Evolutionary conservation across 2,797 vertebrate genomes (phyloP), one percentile per base, ranked within the genome.

Genomic region (Masticophis lateralis): DNA sequence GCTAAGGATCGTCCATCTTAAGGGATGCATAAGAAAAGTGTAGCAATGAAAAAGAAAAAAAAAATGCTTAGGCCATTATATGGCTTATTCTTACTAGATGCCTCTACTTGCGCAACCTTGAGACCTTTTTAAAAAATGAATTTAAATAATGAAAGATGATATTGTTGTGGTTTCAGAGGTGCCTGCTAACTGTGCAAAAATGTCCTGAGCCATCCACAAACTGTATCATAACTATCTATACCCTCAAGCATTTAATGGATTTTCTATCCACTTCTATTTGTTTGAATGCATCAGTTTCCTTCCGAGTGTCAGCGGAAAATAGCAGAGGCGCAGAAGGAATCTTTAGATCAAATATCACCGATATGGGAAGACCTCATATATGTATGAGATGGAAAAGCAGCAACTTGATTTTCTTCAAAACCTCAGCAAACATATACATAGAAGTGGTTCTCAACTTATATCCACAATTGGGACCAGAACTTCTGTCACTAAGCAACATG

Each of bases 311-410:
- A 43, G 91, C 93, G n/a, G 92, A 95, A 94, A 56, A 89, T 59
- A 92, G 87, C 93, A 95, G 89, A 88, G 90, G 25, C 79, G 74
- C 87, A 60, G 0, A 0, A 12, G 60, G 69, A 95, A 91, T 74
- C 13, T 55, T 95, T 93, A 91, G 66, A 91, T 91, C 93, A 32
- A 93, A 79, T 90, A 88, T 90, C 0, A 0, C 57, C 90, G 14
- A 92, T 93, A 60, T 89, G 94, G 47, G 43, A 93, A 91, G 91
- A 32, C 13, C 91, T 79, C 91, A 87, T 86, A 94, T 88, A 91
- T 91, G 61, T 16, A 25, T 2, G 11, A 91, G 92, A 61, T 0
- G 3, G 83, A 51, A 92, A 93, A 91, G 4, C 51, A 94, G 91
- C 55, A 69, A 83, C 6, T 59, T 4, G 14, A 66, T 92, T 93